Evolutionary conservation across 2,888 invertebrate genomes (phyloP), one percentile per base, ranked within the genome.

Genomic region (Drosophila nr. perissopoda): DNA sequence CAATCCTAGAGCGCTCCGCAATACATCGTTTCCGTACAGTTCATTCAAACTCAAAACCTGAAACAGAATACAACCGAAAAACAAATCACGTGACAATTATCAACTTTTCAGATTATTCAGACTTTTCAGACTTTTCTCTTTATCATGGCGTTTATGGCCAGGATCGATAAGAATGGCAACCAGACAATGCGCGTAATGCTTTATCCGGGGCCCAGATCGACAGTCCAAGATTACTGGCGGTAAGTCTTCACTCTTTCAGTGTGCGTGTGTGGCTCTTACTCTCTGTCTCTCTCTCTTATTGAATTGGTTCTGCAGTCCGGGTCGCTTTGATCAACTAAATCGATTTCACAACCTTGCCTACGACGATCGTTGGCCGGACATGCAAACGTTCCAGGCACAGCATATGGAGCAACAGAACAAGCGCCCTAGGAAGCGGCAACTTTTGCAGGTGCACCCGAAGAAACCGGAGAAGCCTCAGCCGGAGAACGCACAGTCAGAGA

Each of bases 111-210:
- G 29, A 7, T 1, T 29, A 1, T 29, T 7, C 29, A 31, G 31
- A 31, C 10, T 31, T 31, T 31, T 10, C 31, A 33, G n/a, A 40
- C n/a, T 40, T 11, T 40, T n/a, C n/a, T 40, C 25, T 6, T 11
- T 5, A 34, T 10, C 13, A 76, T 80, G 80, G 80, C 80, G 4
- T 80, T 67, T 54, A 59, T 81, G 38, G 80, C 78, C 7, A 56
- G 42, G 10, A 69, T 58, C 51, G 80, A 80, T 69, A 51, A 62
- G 51, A 60, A 68, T 45, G 80, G 81, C 48, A 80, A 80, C 25
- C 56, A 68, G 29, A 49, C 63, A 36, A 71, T 51, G 59, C 74
- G 80, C 1, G 64, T 77, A 0, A 33, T 79, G 53, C 42, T 78
- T 1, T 67, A 61, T 16, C 25, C 77, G 1, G 69, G 79, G 5